Conservation (phyloP, 2,888 invertebrate genomes). For the Tinea pellionella region DNA sequence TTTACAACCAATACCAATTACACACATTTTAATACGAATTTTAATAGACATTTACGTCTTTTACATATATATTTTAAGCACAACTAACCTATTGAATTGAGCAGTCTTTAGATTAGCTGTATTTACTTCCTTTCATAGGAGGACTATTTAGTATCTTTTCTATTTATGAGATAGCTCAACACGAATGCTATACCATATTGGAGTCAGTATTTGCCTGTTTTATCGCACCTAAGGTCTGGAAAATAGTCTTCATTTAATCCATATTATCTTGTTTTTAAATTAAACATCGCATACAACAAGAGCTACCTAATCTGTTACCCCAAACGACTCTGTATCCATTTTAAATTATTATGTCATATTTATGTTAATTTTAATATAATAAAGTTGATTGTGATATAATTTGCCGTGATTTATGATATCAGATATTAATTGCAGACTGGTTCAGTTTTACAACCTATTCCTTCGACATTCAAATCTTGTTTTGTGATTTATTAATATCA, state of each 20-base stretch:
- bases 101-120: background rate
- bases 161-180: background rate
- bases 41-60: too few relatives aligned
- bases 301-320: too few relatives aligned
- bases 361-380: background rate
- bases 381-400: conserved; percentile 1
- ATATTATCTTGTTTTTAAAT: too few relatives aligned
- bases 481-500: background rate
- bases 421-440: background rate
- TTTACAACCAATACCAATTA: background rate
- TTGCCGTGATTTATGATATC: background rate
- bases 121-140: background rate
- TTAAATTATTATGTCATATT: too few relatives aligned
- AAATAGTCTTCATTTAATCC: too few relatives aligned
- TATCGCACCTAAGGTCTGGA: background rate
- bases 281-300: too few relatives aligned
- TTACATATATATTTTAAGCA: background rate
- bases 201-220: background rate
- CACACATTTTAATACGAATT: too few relatives aligned
- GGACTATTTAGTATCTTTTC: background rate
- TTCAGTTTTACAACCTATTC: background rate
- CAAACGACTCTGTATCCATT: too few relatives aligned
- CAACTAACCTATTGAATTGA: background rate
- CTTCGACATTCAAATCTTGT: background rate
- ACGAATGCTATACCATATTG: background rate